Evolutionary conservation across 2,888 invertebrate genomes (phyloP).

Genomic region (Xestia ashworthii): DNA sequence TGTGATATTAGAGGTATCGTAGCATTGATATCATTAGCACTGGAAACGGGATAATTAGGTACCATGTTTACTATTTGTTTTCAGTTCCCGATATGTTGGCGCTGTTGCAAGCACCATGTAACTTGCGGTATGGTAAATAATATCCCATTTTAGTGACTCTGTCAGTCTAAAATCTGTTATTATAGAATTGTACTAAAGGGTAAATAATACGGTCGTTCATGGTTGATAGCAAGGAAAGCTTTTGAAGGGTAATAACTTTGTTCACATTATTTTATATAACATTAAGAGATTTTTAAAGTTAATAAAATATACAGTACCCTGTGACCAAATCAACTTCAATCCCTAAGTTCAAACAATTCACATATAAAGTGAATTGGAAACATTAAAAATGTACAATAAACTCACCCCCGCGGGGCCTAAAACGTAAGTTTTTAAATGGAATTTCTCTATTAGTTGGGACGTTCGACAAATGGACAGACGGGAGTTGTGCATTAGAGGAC

Average conservation of each 20-base stretch:
- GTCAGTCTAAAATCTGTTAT: no score
- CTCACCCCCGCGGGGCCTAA: constrained; percentile 64
- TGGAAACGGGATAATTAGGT: no score
- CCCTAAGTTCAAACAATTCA: constrained; percentile 48
- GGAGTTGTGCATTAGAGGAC: constrained; percentile 80
- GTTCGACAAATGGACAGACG: constrained; percentile 79
- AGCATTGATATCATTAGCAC: neutral
- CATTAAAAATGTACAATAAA: constrained; percentile 70
- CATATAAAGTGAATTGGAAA: constrained; percentile 55
- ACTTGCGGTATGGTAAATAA: no score
- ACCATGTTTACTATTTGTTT: no score
- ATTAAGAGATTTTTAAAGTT: constrained; percentile 17
- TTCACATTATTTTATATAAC: neutral
- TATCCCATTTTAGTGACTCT: no score
- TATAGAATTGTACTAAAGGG: neutral
- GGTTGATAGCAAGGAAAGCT: neutral
- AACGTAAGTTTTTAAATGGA: constrained; percentile 78
- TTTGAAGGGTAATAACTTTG: neutral
- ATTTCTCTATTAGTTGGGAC: constrained; percentile 80
- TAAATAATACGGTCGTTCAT: neutral
- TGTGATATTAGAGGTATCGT: neutral
- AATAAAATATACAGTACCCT: neutral
- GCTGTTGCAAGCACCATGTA: no score
- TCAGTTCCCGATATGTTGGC: no score
- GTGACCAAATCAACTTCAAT: constrained; percentile 29